These are phyloP conservation scores for Dasypolia templi DNA, from an alignment of 2,888 invertebrate genomes.

Conservation along the genomic window DNA sequence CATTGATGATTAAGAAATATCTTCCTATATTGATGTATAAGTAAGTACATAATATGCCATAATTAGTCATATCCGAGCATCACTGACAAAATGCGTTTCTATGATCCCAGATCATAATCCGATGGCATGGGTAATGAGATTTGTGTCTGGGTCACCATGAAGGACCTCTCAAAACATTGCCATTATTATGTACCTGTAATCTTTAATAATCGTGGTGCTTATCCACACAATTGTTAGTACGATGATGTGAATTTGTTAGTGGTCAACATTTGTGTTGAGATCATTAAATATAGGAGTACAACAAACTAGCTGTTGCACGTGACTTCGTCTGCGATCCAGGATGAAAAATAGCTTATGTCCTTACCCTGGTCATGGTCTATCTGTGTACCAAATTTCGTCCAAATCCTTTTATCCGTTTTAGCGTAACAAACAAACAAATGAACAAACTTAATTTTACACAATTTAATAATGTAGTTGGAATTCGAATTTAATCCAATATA, in stretches of 20 bases:
- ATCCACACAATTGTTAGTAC: not conserved
- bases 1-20: not conserved
- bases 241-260: constrained; percentile 4
- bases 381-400: too few relatives aligned
- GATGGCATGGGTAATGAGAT: constrained; percentile 71
- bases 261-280: not conserved
- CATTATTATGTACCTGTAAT: not conserved
- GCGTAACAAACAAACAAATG: too few relatives aligned
- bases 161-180: constrained; percentile 64
- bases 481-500: not conserved
- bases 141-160: constrained; percentile 57
- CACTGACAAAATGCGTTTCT: not conserved
- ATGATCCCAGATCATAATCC: constrained; percentile 54
- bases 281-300: too few relatives aligned
- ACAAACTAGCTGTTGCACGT: too few relatives aligned
- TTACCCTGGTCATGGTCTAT: too few relatives aligned
- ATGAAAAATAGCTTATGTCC: too few relatives aligned
- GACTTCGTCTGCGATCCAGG: too few relatives aligned
- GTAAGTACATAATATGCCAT: not conserved
- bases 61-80: not conserved
- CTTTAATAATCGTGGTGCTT: constrained; percentile 7
- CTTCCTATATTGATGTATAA: not conserved
- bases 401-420: too few relatives aligned
- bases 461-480: too few relatives aligned
- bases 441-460: too few relatives aligned